Evolutionary conservation across 2,888 invertebrate genomes (phyloP).

Genomic region (Scaptomyza parva): DNA sequence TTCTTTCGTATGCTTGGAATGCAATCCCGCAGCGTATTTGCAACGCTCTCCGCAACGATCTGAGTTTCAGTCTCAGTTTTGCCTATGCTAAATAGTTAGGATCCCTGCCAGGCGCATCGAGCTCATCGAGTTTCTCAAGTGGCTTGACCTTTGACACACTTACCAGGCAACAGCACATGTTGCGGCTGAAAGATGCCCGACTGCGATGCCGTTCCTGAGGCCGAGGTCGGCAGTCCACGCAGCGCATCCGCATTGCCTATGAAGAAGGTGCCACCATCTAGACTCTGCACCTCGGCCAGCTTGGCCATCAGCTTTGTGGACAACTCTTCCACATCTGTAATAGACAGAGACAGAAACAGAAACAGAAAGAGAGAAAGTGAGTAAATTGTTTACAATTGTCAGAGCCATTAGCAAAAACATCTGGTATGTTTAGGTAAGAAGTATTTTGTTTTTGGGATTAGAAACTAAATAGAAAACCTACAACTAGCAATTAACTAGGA

Average conservation of each 20-base stretch:
- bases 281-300: slow-evolving; percentile 84
- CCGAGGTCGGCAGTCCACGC: slow-evolving; percentile 76
- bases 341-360: not conserved
- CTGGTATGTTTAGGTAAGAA: slow-evolving; percentile 27
- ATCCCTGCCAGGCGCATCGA: slow-evolving; percentile 33
- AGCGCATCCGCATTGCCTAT: slow-evolving; percentile 84
- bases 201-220: slow-evolving; percentile 53
- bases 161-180: slow-evolving; percentile 84
- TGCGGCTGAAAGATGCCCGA: slow-evolving; percentile 82
- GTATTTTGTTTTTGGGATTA: not conserved
- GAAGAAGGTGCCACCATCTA: slow-evolving; percentile 85
- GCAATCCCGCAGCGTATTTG: slow-evolving; percentile 30
- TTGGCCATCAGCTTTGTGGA: slow-evolving; percentile 85
- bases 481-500: too few relatives aligned
- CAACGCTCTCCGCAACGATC: not conserved
- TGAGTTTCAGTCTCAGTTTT: not conserved
- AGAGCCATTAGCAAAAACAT: slow-evolving; percentile 29
- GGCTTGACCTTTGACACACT: slow-evolving; percentile 65
- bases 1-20: slow-evolving; percentile 26
- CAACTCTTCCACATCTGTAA: slow-evolving; percentile 85
- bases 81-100: not conserved
- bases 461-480: too few relatives aligned
- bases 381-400: slow-evolving; percentile 23
- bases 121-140: slow-evolving; percentile 47
- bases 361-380: slow-evolving; percentile 36